These are phyloP conservation scores for Cariama cristata DNA, from an alignment of 2,113 vertebrate genomes.

Conservation along the genomic window DNA sequence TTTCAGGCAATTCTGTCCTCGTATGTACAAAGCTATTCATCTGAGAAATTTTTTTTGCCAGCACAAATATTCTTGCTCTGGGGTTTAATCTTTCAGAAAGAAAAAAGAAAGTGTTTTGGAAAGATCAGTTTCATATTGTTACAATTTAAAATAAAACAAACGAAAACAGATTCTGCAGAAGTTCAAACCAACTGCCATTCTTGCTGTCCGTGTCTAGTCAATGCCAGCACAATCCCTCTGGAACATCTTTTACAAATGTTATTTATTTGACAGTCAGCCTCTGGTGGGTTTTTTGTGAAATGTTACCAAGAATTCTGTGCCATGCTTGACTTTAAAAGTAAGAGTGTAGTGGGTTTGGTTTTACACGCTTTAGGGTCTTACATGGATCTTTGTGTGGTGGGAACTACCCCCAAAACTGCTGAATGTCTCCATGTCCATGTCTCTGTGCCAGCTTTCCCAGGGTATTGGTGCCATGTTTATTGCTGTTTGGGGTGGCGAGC, in stretches of 20 bases:
- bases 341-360: neutral
- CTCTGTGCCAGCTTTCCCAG: neutral
- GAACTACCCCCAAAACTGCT: neutral
- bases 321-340: neutral
- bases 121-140: constrained; percentile 42
- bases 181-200: neutral
- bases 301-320: neutral
- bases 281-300: neutral
- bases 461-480: neutral
- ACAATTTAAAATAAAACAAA: constrained; percentile 49
- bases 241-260: neutral
- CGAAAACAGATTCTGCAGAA: constrained; percentile 27
- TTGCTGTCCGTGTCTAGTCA: neutral
- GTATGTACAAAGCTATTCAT: neutral
- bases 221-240: neutral
- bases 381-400: neutral
- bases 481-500: neutral
- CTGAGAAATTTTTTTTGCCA: neutral
- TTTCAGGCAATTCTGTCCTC: constrained; percentile 52
- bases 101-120: constrained; percentile 48
- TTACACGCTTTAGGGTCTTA: neutral
- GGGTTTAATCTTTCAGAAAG: constrained; percentile 36
- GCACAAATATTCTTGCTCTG: constrained; percentile 29
- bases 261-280: neutral
- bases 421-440: neutral